Conservation (phyloP, 2,888 invertebrate species). For the Tipula lateralis region DNA sequence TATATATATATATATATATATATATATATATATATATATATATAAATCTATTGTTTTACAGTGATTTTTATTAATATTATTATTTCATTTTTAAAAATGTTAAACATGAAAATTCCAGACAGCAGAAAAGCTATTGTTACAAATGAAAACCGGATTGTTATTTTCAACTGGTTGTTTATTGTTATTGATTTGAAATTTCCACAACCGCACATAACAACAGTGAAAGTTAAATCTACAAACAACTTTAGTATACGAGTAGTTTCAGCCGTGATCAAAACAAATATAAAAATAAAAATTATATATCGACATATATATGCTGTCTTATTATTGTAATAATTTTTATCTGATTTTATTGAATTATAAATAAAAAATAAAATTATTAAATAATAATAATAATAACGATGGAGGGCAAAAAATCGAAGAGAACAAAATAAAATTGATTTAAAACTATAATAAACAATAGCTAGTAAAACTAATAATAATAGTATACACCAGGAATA, state of each 20-base stretch:
- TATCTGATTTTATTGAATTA: background rate
- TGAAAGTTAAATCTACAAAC: background rate
- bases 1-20: background rate
- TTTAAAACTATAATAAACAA: conserved; percentile 19
- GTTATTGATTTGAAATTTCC: background rate
- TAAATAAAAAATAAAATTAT: background rate
- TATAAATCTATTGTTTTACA: background rate
- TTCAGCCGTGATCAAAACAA: conserved; percentile 8
- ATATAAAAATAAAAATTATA: background rate
- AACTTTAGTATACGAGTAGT: conserved; percentile 11
- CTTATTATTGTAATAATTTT: background rate
- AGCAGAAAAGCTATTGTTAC: too few species aligned
- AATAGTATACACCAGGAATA: background rate
- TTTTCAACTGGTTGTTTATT: conserved; percentile 1
- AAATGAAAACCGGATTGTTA: background rate
- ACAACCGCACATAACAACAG: background rate
- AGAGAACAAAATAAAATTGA: background rate
- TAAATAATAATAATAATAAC: background rate
- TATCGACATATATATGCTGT: background rate
- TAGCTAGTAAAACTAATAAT: background rate
- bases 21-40: background rate
- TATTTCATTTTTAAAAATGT: background rate
- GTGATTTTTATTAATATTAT: background rate
- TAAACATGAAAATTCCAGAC: background rate
- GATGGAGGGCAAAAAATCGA: background rate